Base-by-base conservation (phyloP, 1,140 invertebrate genomes). In the Branchinecta lynchi region DNA sequence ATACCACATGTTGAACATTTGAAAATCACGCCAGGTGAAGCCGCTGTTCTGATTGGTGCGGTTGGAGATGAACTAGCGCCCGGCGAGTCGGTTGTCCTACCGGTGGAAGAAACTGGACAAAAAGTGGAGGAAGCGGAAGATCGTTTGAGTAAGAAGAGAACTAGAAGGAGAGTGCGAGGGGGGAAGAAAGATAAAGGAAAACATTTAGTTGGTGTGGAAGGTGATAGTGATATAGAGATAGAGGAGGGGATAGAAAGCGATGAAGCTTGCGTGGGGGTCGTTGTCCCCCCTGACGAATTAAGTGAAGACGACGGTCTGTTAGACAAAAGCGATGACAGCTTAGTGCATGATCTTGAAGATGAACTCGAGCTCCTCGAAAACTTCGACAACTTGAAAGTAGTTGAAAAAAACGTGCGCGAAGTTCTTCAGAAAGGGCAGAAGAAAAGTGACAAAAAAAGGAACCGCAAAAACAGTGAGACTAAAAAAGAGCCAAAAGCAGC, bases 231-330 rank as follows among this genome's bases (percentile, higher is more conserved):
- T 17, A 44, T 17, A 15, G 12, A 67, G 66, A n/a, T n/a, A 44
- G n/a, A 65, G 43, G 8, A 67, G 17, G 20, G 60, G 60, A 20
- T n/a, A 20, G 15, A 65, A 20, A 65, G 60, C 17, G 43, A 68
- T n/a, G 67, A 69, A 7, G 68, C 32, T 65, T 32, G 51, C 32
- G 45, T 43, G 44, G 68, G 68, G 17, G 44, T 71, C 8, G 70
- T 68, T 15, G 73, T 74, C 32, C 69, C 73, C 20, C 73, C 73
- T 67, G 69, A 74, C 60, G 45, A 72, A 44, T 70, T 74, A 5
- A 73, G 72, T 45, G 73, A 74, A 44, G 71, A 71, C 17, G 73
- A 74, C 8, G 69, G 69, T 12, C 70, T 68, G 0, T 70, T 71
- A 44, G 72, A 70, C 21, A 72, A 73, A 43, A 74, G 73, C 66